phyloP scores from a whole-genome alignment of 23 tunicate genomes.

The Trididemnum clinides region DNA sequence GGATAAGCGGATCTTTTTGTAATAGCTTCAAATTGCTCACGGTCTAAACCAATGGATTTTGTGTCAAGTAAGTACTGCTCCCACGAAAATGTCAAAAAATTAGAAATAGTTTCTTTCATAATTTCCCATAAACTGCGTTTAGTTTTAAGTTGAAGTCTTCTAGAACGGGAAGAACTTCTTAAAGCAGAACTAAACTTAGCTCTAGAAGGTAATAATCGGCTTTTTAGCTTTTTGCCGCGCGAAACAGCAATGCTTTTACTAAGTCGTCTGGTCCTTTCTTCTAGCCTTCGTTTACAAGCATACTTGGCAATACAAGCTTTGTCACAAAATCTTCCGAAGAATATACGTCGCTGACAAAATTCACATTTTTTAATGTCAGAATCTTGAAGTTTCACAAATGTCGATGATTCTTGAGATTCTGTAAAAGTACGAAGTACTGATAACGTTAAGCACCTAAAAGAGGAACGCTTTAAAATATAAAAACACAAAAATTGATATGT shows the following conservation, averaged over 20 bases:
- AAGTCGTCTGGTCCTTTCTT: too few relatives aligned
- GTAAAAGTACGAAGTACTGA: too few relatives aligned
- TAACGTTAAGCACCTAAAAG: too few relatives aligned
- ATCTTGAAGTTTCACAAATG: too few relatives aligned
- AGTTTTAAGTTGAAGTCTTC: neutral
- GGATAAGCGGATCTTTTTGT: conserved; percentile 38
- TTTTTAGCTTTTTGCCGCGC: conserved; percentile 60
- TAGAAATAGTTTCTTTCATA: neutral
- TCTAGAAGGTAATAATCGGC: conserved; percentile 22
- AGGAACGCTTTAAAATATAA: too few relatives aligned
- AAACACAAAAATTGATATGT: too few relatives aligned
- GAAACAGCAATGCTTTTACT: too few relatives aligned
- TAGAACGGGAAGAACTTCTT: neutral
- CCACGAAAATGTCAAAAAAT: conserved; percentile 36
- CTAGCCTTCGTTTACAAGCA: too few relatives aligned
- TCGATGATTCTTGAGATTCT: too few relatives aligned
- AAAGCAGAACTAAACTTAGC: too few relatives aligned
- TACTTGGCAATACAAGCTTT: conserved; percentile 56
- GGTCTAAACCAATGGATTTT: conserved; percentile 21
- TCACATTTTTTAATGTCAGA: conserved; percentile 2
- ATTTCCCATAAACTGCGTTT: neutral
- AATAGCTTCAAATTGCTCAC: conserved; percentile 25
- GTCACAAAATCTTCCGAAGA: conserved; percentile 54
- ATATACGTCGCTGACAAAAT: conserved; percentile 32
- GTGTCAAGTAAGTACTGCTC: conserved; percentile 22